phyloP scores from a whole-genome alignment of 2,888 invertebrate genomes.

The Lepidocyrtoides sp. region DNA sequence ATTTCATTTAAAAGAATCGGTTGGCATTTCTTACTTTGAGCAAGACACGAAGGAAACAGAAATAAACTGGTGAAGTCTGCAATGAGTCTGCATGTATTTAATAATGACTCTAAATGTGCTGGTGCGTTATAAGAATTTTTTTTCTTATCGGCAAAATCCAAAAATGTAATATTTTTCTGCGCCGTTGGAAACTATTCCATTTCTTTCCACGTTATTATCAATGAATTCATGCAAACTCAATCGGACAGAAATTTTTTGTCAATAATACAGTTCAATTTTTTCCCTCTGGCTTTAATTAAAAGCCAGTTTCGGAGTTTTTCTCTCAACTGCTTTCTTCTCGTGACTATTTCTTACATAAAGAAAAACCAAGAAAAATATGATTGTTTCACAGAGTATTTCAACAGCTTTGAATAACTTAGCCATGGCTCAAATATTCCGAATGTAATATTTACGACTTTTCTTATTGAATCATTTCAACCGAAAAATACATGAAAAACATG shows the following conservation, averaged over 20 bases:
- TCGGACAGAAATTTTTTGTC: not conserved
- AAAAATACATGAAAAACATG: no score
- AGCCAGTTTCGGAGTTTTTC: not conserved
- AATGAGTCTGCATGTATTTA: not conserved
- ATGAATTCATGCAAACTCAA: not conserved
- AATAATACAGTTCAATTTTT: conserved; percentile 7
- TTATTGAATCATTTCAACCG: no score
- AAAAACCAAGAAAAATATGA: not conserved
- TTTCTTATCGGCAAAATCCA: not conserved
- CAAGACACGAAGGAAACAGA: not conserved
- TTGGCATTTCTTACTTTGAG: not conserved
- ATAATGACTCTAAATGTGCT: not conserved
- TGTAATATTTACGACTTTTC: no score
- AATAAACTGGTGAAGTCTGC: not conserved
- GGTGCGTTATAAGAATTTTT: not conserved
- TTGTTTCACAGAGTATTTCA: no score
- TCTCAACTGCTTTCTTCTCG: not conserved
- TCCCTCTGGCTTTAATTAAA: conserved; percentile 9
- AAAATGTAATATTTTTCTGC: not conserved
- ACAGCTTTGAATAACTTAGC: no score
- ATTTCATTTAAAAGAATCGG: no score
- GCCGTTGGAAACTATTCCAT: not conserved
- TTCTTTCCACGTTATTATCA: not conserved
- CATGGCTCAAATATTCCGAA: no score
- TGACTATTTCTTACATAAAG: not conserved